Evolutionary conservation across 1,140 invertebrate species (phyloP).

Genomic region (Drosophila willistoni): DNA sequence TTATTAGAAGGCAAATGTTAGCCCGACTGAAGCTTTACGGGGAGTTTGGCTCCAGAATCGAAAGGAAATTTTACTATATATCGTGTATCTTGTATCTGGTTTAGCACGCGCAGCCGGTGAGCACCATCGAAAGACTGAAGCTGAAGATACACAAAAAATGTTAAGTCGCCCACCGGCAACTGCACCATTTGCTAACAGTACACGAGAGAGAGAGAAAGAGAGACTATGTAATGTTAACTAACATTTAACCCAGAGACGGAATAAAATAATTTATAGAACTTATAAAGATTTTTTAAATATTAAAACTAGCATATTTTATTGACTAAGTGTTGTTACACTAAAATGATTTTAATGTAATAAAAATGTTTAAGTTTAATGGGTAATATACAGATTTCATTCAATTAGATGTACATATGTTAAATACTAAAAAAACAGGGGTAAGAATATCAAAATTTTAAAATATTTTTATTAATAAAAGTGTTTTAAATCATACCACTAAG

Average conservation of each 20-base stretch:
- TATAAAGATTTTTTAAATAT: no score
- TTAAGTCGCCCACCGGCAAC: constrained; percentile 37
- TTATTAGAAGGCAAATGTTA: constrained; percentile 56
- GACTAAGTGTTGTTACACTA: no score
- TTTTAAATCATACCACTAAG: no score
- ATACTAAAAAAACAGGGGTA: no score
- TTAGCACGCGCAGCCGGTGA: constrained; percentile 57
- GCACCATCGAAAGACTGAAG: constrained; percentile 69
- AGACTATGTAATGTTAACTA: neutral
- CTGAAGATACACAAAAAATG: constrained; percentile 68
- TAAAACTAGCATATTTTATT: no score
- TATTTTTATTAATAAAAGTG: no score
- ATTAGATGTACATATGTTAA: no score
- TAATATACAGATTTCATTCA: no score
- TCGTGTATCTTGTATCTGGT: constrained; percentile 3
- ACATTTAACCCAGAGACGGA: neutral
- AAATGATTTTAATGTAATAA: no score
- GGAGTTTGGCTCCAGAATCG: constrained; percentile 9
- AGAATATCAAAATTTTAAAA: no score
- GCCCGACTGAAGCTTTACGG: constrained; percentile 33
- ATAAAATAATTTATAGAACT: neutral
- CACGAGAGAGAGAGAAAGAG: constrained; percentile 5
- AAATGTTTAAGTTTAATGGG: no score
- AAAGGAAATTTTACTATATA: constrained; percentile 2
- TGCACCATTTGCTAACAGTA: constrained; percentile 1